Base-by-base conservation (phyloP, 2,888 invertebrate genomes). In the Heterodera filipjevi region DNA sequence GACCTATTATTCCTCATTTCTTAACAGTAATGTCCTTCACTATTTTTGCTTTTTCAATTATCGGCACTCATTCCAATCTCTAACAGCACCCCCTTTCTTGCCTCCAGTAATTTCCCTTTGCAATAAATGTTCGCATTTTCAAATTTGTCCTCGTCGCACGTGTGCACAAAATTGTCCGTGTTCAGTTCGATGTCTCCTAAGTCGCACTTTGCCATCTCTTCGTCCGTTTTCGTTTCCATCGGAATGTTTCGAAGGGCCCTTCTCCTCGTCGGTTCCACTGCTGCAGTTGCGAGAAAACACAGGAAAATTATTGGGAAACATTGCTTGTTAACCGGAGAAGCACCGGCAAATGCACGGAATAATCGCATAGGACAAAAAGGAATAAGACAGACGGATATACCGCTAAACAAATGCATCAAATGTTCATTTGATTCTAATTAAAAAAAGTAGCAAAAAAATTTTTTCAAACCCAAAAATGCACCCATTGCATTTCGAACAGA, bases 51-150 rank as follows among this genome's bases (percentile, higher is more conserved):
- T 39, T 39, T 39, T 39, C 39, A 39, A 12, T 39, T 39, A 6
- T 39, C 39, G 12, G 12, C 0, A 10, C 39, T 6, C 39, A 39
- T 39, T 39, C 12, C 2, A 2, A 2, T 39, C 39, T 12, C 2
- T 6, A 39, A 39, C 12, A 12, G 12, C 39, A 39, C 39, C 12
- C 49, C 16, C 16, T 49, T 49, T 33, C 86, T 87, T 10, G 87
- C 84, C 33, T 88, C 85, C 19, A 88, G 81, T 32, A 88, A 79
- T 53, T 81, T 78, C n/a, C 88, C 88, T 16, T 81, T 82, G 79
- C 88, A 88, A 81, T 87, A 88, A 33, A 88, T 82, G 82, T 84
- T 85, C 46, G 77, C 82, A 66, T 84, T 86, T 14, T 82, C 81
- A 30, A 83, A 81, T 32, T 77, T 82, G 14, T 39, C 77, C 64